phyloP scores from a whole-genome alignment of 2,113 vertebrate genomes.

The Melanerpes aurifrons region DNA sequence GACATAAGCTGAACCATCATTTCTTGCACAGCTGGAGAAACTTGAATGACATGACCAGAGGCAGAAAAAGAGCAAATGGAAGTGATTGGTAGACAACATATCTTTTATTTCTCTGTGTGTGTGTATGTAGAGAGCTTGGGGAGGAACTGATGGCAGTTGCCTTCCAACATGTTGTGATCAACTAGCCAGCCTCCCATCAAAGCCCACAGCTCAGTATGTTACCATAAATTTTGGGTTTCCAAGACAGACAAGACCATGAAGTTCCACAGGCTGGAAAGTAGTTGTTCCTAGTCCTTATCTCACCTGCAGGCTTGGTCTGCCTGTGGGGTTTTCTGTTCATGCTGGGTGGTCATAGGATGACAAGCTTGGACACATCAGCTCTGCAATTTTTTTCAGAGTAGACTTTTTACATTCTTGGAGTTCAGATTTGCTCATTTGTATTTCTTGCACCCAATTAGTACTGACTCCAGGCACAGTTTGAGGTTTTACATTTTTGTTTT shows the following conservation, averaged over 20 bases:
- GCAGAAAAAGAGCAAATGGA: not conserved
- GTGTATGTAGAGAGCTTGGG: rapidly evolving
- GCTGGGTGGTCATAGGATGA: not conserved
- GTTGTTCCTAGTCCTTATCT: not conserved
- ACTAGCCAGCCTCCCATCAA: not conserved
- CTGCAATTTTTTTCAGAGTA: not conserved
- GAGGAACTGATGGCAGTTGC: not conserved
- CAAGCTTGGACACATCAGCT: not conserved
- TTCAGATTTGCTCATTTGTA: not conserved
- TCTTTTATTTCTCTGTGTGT: not conserved
- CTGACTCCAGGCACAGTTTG: not conserved
- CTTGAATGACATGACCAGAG: not conserved
- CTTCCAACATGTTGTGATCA: not conserved
- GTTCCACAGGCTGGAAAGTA: not conserved
- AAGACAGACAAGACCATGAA: not conserved
- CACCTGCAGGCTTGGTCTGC: conserved; percentile 6
- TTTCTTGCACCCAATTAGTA: not conserved
- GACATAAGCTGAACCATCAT: not conserved
- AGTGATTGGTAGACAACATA: not conserved
- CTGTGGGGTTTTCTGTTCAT: not conserved
- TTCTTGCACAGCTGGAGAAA: not conserved
- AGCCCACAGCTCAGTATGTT: not conserved
- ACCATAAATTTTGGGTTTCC: not conserved
- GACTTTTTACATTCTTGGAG: not conserved
- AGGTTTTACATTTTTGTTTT: not conserved